Conservation (phyloP, 1,140 invertebrate genomes). For the Atta colombica region DNA sequence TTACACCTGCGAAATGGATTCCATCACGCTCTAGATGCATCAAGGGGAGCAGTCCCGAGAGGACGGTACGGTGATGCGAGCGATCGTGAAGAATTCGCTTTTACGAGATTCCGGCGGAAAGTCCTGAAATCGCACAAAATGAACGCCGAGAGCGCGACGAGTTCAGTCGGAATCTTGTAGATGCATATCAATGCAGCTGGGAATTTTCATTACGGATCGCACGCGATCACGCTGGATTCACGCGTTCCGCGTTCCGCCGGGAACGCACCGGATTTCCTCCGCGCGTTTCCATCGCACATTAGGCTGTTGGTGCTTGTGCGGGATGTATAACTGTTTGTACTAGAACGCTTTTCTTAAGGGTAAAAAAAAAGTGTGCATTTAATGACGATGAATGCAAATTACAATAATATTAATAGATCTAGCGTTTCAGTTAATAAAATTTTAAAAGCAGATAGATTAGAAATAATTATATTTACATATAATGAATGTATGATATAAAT, state of each 20-base stretch:
- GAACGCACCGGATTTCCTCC: constrained; percentile 58
- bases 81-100: constrained; percentile 74
- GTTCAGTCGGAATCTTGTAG: constrained; percentile 74
- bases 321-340: neutral
- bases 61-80: constrained; percentile 12
- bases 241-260: constrained; percentile 16
- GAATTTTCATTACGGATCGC: constrained; percentile 77
- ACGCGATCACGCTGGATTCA: constrained; percentile 53
- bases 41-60: constrained; percentile 14
- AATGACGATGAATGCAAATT: neutral
- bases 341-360: neutral
- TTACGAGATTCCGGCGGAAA: constrained; percentile 74
- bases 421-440: neutral
- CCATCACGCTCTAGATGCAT: constrained; percentile 59
- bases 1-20: constrained; percentile 49
- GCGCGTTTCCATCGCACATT: constrained; percentile 13
- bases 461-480: neutral
- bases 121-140: constrained; percentile 76
- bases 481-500: no score
- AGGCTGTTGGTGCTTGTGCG: neutral
- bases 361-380: neutral
- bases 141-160: constrained; percentile 63
- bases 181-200: constrained; percentile 76
- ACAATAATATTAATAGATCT: neutral
- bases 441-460: neutral